Conservation (phyloP, 2,888 invertebrate genomes). For the Aromia moschata region DNA sequence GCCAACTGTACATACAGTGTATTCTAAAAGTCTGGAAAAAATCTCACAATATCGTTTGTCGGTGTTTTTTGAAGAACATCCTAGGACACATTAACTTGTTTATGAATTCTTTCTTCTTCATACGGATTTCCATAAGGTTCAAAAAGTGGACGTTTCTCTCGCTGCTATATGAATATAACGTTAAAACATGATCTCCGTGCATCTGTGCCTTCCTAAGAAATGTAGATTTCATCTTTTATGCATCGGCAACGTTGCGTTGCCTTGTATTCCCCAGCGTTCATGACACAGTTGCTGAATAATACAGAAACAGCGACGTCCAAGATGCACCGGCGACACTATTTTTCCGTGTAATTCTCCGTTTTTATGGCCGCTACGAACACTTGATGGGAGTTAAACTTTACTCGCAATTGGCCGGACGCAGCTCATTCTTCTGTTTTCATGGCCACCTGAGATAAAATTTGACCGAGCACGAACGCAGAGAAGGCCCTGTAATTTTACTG, state of each 20-base stretch:
- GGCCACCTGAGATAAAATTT: slow-evolving; percentile 20
- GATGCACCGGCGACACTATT: neutral
- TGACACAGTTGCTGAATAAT: neutral
- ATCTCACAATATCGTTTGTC: no score
- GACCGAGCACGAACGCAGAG: slow-evolving; percentile 18
- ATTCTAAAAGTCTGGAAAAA: no score
- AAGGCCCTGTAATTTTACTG: slow-evolving; percentile 32
- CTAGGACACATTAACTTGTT: no score
- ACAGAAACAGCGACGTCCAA: neutral
- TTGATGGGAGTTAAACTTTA: slow-evolving; percentile 14
- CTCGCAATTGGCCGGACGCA: slow-evolving; percentile 13
- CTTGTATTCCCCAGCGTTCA: neutral
- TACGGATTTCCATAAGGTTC: no score
- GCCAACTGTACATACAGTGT: no score
- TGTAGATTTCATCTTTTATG: no score
- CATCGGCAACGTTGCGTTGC: neutral
- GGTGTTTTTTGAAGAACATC: no score
- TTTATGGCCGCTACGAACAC: slow-evolving; percentile 6
- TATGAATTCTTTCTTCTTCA: no score
- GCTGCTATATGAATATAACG: no score
- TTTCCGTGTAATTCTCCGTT: neutral
- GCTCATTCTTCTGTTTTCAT: slow-evolving; percentile 4
- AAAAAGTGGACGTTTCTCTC: no score
- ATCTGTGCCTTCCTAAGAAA: no score
- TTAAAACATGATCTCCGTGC: no score